Evolutionary conservation across 2,797 vertebrate genomes (phyloP), one percentile per base, ranked within the genome.

Genomic region (Chromobotia macracanthus): DNA sequence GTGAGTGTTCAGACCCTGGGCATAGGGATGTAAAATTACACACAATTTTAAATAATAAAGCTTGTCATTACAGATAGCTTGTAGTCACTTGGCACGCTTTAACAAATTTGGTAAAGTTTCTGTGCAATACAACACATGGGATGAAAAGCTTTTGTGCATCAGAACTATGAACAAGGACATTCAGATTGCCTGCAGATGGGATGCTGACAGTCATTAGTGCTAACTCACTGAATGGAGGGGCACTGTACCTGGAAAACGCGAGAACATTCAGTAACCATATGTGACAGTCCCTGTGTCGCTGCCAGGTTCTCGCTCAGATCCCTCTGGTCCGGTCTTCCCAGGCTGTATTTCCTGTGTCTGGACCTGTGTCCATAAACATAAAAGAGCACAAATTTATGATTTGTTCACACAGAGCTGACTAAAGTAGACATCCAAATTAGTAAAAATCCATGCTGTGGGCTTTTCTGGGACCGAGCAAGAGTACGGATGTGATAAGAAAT

Each of bases 301-400:
- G 96, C 95, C 68, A 96, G 86, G 84, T 94, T 96, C 88, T 96
- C 95, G 3, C 85, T 96, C 64, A 97, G 89, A 87, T 97, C 95
- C 63, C 92, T 90, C 90, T 96, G 95, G 81, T 96, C 95, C 0
- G 95, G 96, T 21, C 93, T 94, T 23, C 95, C 95, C 72, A 94
- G 56, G 83, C 95, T 95, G 90, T 92, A 90, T 85, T 96, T 97
- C 88, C 94, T 94, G 80, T 94, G 95, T 51, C 91, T 89, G 0
- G 91, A 89, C 80, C 95, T 94, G 71, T 77, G 35, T 19, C 19
- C 1, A n/a, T 79, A 64, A 38, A 63, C 38, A 79, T 56, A 72
- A 85, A 28, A 76, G 31, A 6, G n/a, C 12, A 68, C 13, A 56
- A 3, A 50, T 12, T 50, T 55, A 25, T 66, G 13, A 38, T 25